Conservation (phyloP, 2,888 invertebrate genomes). For the Ophioninae sp. region DNA sequence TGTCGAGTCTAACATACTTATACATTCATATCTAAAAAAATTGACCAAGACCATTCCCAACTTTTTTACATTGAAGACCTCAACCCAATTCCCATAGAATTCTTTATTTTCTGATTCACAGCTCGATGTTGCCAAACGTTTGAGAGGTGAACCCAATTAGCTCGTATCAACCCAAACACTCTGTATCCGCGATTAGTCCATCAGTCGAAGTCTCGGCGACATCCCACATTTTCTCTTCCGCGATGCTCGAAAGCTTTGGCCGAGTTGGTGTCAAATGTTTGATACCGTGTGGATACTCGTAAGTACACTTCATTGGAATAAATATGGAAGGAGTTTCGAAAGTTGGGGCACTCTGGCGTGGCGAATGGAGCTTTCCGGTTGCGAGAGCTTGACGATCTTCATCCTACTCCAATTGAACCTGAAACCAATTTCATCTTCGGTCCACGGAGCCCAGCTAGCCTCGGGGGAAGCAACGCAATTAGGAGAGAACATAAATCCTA, state of each 20-base stretch:
- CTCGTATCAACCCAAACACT: background rate
- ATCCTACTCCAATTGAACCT: constrained; percentile 22
- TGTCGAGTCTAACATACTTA: no score
- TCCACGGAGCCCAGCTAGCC: constrained; percentile 55
- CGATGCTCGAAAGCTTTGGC: background rate
- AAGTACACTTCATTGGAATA: background rate
- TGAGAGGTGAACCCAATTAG: background rate
- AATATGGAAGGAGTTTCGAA: constrained; percentile 31
- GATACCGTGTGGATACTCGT: no score
- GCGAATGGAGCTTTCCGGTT: constrained; percentile 51
- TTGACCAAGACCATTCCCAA: no score
- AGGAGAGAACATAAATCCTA: constrained; percentile 80
- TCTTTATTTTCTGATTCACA: no score
- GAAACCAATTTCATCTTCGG: constrained; percentile 55
- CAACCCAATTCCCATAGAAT: no score
- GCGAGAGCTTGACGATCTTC: constrained; percentile 23
- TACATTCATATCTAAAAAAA: no score
- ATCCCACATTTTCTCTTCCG: background rate
- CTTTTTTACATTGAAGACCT: no score
- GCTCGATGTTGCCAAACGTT: no score
- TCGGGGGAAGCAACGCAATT: constrained; percentile 75
- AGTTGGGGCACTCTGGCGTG: constrained; percentile 35
- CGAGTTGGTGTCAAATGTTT: no score
- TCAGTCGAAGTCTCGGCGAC: background rate
- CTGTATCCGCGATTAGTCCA: background rate